phyloP scores from a whole-genome alignment of 1,140 invertebrate genomes.

The Drosophila kanapiae region DNA sequence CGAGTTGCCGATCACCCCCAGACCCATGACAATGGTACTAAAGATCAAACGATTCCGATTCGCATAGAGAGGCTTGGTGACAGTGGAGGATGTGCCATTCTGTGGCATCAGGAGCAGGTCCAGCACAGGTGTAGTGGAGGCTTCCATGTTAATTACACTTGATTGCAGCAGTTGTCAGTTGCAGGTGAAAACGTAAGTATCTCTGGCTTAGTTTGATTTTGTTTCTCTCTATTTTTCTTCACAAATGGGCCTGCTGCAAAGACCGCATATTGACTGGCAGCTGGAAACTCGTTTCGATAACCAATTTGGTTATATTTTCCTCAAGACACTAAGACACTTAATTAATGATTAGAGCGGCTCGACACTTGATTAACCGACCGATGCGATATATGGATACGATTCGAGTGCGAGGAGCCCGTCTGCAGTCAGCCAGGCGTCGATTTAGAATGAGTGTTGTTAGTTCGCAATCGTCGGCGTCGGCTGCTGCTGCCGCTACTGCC shows the following conservation, averaged over 20 bases:
- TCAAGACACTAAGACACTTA: slow-evolving; percentile 42
- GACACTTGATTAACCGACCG: slow-evolving; percentile 28
- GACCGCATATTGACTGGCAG: slow-evolving; percentile 18
- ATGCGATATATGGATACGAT: slow-evolving; percentile 10
- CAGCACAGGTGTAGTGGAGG: slow-evolving; percentile 40
- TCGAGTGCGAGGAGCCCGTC: slow-evolving; percentile 62
- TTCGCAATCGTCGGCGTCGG: slow-evolving; percentile 5
- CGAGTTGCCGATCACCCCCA: slow-evolving; percentile 80
- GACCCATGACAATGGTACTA: slow-evolving; percentile 58
- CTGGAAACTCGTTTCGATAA: slow-evolving; percentile 47
- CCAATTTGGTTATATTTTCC: slow-evolving; percentile 22
- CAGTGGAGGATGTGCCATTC: slow-evolving; percentile 3
- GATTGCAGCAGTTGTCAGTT: slow-evolving; percentile 5
- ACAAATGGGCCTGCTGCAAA: slow-evolving; percentile 33
- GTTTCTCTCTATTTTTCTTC: slow-evolving; percentile 10
- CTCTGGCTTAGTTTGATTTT: slow-evolving; percentile 3
- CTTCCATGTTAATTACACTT: slow-evolving; percentile 32
- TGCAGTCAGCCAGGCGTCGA: slow-evolving; percentile 67
- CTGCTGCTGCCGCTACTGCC: slow-evolving; percentile 8
- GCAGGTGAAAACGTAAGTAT: slow-evolving; percentile 36
- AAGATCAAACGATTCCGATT: slow-evolving; percentile 59
- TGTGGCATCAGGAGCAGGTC: slow-evolving; percentile 10
- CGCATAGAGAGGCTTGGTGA: slow-evolving; percentile 50
- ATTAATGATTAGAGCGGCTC: slow-evolving; percentile 53
- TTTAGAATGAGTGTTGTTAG: slow-evolving; percentile 62